Percentiles rank a stretch among this genome's conserved stretches.
phyloP scores from a whole-genome alignment of 2,888 invertebrate genomes.

The Xylota sylvarum region DNA sequence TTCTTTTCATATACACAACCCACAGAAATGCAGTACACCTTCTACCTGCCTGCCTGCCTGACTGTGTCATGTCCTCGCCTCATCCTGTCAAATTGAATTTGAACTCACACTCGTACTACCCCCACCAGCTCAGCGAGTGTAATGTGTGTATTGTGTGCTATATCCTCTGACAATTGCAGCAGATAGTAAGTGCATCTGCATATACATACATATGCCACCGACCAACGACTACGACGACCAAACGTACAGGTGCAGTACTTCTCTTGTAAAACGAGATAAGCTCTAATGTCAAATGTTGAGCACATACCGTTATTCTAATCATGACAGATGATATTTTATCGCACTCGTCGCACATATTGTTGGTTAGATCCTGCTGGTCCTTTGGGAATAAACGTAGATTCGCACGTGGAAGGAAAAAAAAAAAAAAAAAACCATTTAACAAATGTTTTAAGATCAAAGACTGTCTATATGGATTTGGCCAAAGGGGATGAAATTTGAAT shows the following conservation, averaged over 20 bases:
- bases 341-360: constrained; percentile 55
- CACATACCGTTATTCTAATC: constrained; percentile 65
- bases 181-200: constrained; percentile 3
- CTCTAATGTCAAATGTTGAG: constrained; percentile 69
- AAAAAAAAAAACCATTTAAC: constrained; percentile 30
- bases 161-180: constrained; percentile 43
- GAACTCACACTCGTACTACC: constrained; percentile 14
- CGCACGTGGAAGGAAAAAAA: not conserved
- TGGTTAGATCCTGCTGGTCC: not conserved
- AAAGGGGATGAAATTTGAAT: constrained; percentile 51
- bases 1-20: constrained; percentile 59
- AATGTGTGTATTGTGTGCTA: constrained; percentile 17
- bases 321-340: constrained; percentile 70
- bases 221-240: not conserved
- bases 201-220: not conserved
- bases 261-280: constrained; percentile 59
- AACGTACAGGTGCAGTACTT: constrained; percentile 42
- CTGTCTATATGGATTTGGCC: constrained; percentile 25
- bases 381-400: not conserved
- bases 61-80: constrained; percentile 1
- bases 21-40: constrained; percentile 21
- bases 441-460: constrained; percentile 41
- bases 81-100: constrained; percentile 69
- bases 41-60: not conserved
- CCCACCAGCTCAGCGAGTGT: not conserved